A percentile compares a stretch with the other conserved stretches of the same genome.
Evolutionary conservation across 2,888 invertebrate species (phyloP).

Genomic region (Hylaea fasciaria): DNA sequence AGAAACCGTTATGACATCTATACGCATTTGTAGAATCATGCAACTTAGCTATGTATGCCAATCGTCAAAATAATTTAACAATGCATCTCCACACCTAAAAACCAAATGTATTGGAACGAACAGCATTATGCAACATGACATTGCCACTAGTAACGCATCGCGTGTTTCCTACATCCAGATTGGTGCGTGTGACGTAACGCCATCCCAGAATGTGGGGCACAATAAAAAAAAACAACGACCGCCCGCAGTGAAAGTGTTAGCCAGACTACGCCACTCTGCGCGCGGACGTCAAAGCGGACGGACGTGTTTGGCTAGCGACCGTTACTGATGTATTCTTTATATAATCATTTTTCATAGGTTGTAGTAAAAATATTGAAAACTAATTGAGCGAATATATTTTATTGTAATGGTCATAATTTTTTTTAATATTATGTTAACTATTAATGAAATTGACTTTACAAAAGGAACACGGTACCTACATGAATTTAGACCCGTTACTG

Average conservation of each 20-base stretch:
- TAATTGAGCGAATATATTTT: no score
- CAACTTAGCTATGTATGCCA: not conserved
- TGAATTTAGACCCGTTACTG: no score
- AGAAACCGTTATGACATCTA: no score
- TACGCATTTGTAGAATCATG: not conserved
- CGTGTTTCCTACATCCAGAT: slow-evolving; percentile 61
- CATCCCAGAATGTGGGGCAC: slow-evolving; percentile 76
- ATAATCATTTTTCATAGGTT: no score
- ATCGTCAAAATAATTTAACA: not conserved
- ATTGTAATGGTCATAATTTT: no score
- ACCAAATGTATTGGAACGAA: slow-evolving; percentile 7
- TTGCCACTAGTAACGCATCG: slow-evolving; percentile 57
- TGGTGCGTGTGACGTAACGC: slow-evolving; percentile 73
- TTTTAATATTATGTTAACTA: no score
- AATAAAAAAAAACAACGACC: slow-evolving; percentile 69
- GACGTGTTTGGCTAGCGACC: slow-evolving; percentile 38
- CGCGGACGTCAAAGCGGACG: slow-evolving; percentile 47
- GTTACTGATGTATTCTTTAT: no score
- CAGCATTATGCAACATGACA: slow-evolving; percentile 55
- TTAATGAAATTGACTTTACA: no score
- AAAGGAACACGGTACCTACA: no score
- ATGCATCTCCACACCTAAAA: not conserved
- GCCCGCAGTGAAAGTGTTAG: slow-evolving; percentile 70
- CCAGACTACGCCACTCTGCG: slow-evolving; percentile 52
- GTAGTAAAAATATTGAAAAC: no score